Evolutionary conservation across 2,113 vertebrate species (phyloP).

Genomic region (Leucopsar rothschildi): DNA sequence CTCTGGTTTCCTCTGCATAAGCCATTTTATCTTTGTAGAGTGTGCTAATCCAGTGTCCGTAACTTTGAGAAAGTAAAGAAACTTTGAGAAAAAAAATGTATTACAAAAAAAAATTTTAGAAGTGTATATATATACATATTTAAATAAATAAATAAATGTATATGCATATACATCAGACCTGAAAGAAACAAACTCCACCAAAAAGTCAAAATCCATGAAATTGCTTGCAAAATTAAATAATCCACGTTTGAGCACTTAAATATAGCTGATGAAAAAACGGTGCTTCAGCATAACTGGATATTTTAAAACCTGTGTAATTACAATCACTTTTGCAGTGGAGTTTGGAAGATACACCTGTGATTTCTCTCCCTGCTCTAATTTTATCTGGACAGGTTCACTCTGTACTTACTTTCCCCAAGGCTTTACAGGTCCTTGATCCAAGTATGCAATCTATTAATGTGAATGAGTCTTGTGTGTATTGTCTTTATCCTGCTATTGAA

Average conservation of each 20-base stretch:
- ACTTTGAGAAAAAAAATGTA: neutral
- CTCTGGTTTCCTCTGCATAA: neutral
- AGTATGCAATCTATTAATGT: neutral
- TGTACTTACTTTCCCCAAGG: neutral
- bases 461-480: neutral
- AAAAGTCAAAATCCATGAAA: neutral
- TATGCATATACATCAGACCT: neutral
- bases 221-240: neutral
- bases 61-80: neutral
- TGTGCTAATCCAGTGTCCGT: neutral
- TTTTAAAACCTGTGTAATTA: neutral
- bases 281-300: neutral
- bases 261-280: neutral
- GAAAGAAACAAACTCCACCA: neutral
- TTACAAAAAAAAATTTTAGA: neutral
- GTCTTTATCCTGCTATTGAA: constrained; percentile 34
- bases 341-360: neutral
- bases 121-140: too few relatives aligned
- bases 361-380: neutral
- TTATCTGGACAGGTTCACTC: neutral
- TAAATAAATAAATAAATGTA: too few relatives aligned
- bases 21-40: neutral
- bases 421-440: neutral
- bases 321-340: neutral
- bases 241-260: neutral